Conservation (phyloP, 2,113 vertebrate genomes). For the Synodontis membranacea region DNA sequence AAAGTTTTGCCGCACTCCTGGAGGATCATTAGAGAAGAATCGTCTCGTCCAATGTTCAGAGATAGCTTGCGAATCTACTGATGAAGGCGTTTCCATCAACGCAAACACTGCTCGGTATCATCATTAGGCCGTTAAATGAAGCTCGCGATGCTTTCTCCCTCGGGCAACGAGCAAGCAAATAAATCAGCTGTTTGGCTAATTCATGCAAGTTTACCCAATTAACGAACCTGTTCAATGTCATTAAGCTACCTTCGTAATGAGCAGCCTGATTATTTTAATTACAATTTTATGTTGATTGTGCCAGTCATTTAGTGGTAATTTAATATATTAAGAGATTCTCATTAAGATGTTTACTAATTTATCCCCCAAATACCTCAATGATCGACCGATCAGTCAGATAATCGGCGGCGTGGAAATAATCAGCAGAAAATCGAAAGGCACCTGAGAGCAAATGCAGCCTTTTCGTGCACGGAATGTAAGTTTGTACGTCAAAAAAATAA, state of each 20-base stretch:
- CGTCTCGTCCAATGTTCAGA: neutral
- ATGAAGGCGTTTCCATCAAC: constrained; percentile 22
- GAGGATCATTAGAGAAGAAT: constrained; percentile 1
- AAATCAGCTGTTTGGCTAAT: constrained; percentile 47
- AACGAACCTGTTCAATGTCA: constrained; percentile 65
- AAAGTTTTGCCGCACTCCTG: neutral
- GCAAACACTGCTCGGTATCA: constrained; percentile 1
- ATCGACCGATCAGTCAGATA: constrained; percentile 76
- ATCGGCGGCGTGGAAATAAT: constrained; percentile 14
- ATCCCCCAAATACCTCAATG: constrained; percentile 77
- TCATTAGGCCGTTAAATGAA: constrained; percentile 36
- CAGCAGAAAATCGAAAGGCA: neutral
- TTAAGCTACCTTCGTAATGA: constrained; percentile 86
- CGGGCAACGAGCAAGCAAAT: constrained; percentile 35
- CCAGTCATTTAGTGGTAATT: constrained; percentile 83
- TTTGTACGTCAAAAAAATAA: no score
- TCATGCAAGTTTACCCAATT: constrained; percentile 40
- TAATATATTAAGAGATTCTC: constrained; percentile 85
- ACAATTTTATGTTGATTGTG: constrained; percentile 88
- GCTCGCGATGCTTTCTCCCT: constrained; percentile 19
- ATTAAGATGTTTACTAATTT: constrained; percentile 84
- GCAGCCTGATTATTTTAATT: constrained; percentile 90
- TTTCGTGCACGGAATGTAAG: neutral
- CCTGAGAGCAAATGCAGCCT: constrained; percentile 1
- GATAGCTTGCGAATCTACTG: constrained; percentile 2